Conservation (phyloP, 2,797 vertebrate species). For the Mormyrops attenuatus region DNA sequence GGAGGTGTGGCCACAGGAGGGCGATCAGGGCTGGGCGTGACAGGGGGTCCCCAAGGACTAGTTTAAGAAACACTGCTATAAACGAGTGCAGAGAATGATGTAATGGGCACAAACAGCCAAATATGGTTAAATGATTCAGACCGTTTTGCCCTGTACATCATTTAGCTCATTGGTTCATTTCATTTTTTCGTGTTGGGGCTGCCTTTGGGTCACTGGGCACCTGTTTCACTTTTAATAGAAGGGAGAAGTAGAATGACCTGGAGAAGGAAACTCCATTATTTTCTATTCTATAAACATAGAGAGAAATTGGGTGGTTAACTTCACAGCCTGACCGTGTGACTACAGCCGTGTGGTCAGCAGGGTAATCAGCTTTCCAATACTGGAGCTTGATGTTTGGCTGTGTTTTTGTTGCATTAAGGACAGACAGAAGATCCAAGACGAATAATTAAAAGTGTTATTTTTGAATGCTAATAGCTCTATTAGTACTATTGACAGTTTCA, state of each 20-base stretch:
- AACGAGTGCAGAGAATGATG: not conserved
- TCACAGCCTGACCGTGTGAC: conserved; percentile 33
- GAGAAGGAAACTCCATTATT: conserved; percentile 53
- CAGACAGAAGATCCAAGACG: not conserved
- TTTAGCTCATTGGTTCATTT: not conserved
- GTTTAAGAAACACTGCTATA: not conserved
- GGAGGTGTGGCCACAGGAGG: no score
- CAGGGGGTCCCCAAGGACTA: not conserved
- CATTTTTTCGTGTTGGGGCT: not conserved
- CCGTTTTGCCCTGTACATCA: not conserved
- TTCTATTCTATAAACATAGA: conserved; percentile 39
- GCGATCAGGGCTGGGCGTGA: no score
- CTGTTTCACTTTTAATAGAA: conserved; percentile 52
- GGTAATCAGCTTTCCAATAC: not conserved
- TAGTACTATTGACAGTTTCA: not conserved
- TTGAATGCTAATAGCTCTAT: not conserved
- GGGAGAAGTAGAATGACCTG: conserved; percentile 39
- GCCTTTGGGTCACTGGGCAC: conserved; percentile 29
- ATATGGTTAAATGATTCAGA: conserved; percentile 8
- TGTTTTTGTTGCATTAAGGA: not conserved
- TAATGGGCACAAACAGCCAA: not conserved
- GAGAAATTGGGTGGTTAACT: conserved; percentile 49
- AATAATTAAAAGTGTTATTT: not conserved
- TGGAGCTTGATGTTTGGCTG: not conserved
- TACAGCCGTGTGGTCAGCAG: not conserved